phyloP scores from a whole-genome alignment of 2,888 invertebrate genomes.

The Thalpophila matura region DNA sequence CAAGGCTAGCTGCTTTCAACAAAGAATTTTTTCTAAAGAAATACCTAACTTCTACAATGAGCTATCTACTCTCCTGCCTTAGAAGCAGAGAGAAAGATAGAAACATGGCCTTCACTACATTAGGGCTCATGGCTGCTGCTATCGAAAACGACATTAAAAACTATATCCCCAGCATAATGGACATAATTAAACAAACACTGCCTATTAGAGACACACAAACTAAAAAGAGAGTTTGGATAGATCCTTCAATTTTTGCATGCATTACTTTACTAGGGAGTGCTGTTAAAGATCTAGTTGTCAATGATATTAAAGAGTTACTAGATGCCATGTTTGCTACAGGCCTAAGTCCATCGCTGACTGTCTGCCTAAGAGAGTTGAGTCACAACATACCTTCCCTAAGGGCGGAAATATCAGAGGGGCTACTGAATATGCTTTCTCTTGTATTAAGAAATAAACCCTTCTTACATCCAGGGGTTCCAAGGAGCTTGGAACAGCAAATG shows the following conservation, averaged over 20 bases:
- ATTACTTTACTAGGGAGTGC: slow-evolving; percentile 97
- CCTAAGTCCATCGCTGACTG: slow-evolving; percentile 96
- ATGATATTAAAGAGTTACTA: slow-evolving; percentile 95
- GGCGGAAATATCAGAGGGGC: slow-evolving; percentile 97
- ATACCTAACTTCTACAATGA: slow-evolving; percentile 94
- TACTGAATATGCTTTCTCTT: slow-evolving; percentile 97
- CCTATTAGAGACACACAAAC: slow-evolving; percentile 95
- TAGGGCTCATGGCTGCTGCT: slow-evolving; percentile 97
- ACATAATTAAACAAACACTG: slow-evolving; percentile 93
- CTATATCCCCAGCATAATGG: slow-evolving; percentile 96
- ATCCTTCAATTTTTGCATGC: slow-evolving; percentile 98
- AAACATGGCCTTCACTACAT: slow-evolving; percentile 96
- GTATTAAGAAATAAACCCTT: slow-evolving; percentile 97
- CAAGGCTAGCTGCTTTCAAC: slow-evolving; percentile 98
- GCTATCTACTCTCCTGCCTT: slow-evolving; percentile 94
- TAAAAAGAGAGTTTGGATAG: slow-evolving; percentile 94
- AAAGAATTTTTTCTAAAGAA: slow-evolving; percentile 94
- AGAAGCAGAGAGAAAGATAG: slow-evolving; percentile 96
- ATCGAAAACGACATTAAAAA: slow-evolving; percentile 95
- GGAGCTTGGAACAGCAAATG: slow-evolving; percentile 90
- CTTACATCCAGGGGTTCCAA: slow-evolving; percentile 95
- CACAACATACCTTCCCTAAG: slow-evolving; percentile 96
- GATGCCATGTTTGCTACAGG: slow-evolving; percentile 98
- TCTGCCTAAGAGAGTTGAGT: slow-evolving; percentile 97
- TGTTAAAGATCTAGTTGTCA: slow-evolving; percentile 94